Percentiles rank a stretch among this genome's conserved stretches.
Conservation (phyloP, 2,797 vertebrate genomes). For the Parambassis ranga region DNA sequence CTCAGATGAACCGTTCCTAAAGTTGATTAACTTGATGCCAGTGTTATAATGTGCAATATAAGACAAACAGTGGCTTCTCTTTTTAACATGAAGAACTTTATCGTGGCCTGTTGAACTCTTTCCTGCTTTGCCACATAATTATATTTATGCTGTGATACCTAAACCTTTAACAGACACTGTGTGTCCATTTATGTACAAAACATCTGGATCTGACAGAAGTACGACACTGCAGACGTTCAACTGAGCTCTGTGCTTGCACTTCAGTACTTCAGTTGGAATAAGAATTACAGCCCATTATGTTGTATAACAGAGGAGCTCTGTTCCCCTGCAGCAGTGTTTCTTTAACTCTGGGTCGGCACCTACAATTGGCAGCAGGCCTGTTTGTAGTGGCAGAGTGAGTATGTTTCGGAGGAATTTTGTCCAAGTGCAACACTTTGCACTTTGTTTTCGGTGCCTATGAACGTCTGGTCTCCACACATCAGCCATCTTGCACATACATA, state of each 20-base stretch:
- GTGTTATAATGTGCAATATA: background rate
- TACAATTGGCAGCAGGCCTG: slow-evolving; percentile 20
- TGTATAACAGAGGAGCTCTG: slow-evolving; percentile 41
- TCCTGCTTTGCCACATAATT: background rate
- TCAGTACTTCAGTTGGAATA: background rate
- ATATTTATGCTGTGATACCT: background rate
- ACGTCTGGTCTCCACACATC: slow-evolving; percentile 5
- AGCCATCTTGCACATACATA: background rate
- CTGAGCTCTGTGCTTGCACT: background rate
- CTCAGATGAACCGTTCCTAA: too few relatives aligned
- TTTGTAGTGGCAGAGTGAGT: slow-evolving; percentile 39
- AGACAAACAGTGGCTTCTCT: too few relatives aligned
- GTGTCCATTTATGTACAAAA: background rate
- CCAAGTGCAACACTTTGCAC: background rate
- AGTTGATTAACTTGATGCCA: background rate
- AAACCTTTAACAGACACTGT: background rate
- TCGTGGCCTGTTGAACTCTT: too few relatives aligned
- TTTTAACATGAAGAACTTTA: too few relatives aligned
- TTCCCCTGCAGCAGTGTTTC: slow-evolving; percentile 41
- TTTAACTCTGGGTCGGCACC: slow-evolving; percentile 45
- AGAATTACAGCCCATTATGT: background rate
- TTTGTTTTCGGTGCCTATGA: slow-evolving; percentile 1
- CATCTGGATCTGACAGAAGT: background rate
- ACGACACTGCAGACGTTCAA: background rate
- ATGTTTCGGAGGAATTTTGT: slow-evolving; percentile 14